Percentiles rank a stretch among this genome's conserved stretches.
Conservation (phyloP, 53 echinoderm and acorn worm genomes). For the Hippasteria phrygiana region DNA sequence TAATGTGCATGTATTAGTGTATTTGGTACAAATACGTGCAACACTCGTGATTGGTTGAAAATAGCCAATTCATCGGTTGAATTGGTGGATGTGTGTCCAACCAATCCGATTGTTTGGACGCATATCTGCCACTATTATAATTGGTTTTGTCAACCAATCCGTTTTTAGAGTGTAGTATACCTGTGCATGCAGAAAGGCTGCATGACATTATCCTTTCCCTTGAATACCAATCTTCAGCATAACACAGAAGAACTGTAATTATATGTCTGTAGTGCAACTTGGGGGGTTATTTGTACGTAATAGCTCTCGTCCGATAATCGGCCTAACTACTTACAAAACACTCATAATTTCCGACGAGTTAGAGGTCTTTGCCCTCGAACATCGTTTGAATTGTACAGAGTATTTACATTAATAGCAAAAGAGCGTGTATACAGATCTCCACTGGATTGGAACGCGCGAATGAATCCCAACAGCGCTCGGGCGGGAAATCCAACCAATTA, state of each 20-base stretch:
- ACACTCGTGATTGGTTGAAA: no score
- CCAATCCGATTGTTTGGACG: no score
- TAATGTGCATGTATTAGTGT: no score
- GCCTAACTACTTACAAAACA: background rate
- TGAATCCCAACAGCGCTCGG: background rate
- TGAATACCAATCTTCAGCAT: no score
- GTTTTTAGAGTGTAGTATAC: no score
- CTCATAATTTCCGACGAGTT: background rate
- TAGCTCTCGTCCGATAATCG: background rate
- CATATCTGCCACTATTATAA: no score
- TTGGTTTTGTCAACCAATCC: no score
- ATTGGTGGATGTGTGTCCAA: no score
- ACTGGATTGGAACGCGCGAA: constrained; percentile 9
- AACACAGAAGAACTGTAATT: background rate
- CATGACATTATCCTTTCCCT: no score
- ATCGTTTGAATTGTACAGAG: background rate
- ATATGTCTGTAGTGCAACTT: background rate
- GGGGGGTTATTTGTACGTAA: background rate
- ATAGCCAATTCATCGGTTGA: no score
- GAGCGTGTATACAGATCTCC: background rate
- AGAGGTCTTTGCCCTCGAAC: background rate
- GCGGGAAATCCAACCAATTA: constrained; percentile 10
- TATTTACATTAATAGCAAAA: background rate
- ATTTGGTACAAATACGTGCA: no score
- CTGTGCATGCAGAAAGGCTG: no score